A percentile compares a stretch with the other conserved stretches of the same genome.
Evolutionary conservation across 2,797 vertebrate species (phyloP).

Genomic region (Allenopithecus nigroviridis): DNA sequence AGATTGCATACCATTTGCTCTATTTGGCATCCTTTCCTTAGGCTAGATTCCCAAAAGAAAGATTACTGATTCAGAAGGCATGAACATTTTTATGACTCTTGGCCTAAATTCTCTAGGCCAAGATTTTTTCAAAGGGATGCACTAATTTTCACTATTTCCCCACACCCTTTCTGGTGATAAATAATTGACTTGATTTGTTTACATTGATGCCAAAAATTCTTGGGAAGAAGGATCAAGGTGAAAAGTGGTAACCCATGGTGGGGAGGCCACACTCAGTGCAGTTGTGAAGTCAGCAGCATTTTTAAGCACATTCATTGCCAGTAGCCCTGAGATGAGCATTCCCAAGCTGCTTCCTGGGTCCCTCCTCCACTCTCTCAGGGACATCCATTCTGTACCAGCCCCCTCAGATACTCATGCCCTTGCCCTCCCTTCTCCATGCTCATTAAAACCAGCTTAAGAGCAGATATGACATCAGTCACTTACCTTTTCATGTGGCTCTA

Average conservation of each 20-base stretch:
- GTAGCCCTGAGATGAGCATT: neutral
- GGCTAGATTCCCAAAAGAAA: neutral
- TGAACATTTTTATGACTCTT: neutral
- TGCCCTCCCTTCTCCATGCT: neutral
- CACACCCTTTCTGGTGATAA: neutral
- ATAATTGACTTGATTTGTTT: neutral
- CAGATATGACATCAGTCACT: neutral
- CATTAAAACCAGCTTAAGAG: neutral
- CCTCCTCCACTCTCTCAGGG: neutral
- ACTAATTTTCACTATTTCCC: constrained; percentile 13
- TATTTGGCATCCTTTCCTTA: neutral
- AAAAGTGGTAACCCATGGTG: neutral
- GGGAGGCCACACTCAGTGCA: neutral
- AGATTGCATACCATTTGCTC: neutral
- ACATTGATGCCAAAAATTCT: neutral
- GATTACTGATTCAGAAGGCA: neutral
- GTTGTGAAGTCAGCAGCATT: neutral
- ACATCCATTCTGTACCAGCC: neutral
- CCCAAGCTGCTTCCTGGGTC: neutral
- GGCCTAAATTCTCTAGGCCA: neutral
- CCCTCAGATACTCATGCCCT: neutral
- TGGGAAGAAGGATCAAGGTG: neutral
- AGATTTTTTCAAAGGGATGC: neutral
- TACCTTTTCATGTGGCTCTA: neutral
- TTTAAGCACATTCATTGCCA: neutral